Evolutionary conservation across 2,113 vertebrate genomes (phyloP), one percentile per base, ranked within the genome.

Genomic region (Excalfactoria chinensis): DNA sequence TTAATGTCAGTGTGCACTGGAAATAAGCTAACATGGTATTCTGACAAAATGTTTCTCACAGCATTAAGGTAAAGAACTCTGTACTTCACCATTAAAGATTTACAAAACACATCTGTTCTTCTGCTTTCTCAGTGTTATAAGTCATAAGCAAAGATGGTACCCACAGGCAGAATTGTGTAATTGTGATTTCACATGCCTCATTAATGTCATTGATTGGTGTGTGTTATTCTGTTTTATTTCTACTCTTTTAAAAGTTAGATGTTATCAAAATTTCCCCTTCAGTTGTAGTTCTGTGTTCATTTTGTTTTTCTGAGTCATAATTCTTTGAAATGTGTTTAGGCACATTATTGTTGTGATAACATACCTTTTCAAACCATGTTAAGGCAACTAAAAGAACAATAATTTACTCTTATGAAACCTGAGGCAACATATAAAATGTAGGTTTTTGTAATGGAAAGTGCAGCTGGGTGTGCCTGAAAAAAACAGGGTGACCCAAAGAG

Each of bases 171-270:
- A 89, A 15, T 41, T 26, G 13, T 78, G 7, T 72, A 86, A 75
- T 82, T 91, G 84, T 76, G 58, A 69, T 87, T 87, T 93, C 44
- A 7, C 44, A 55, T 62, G 55, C 55, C 78, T 92, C 44, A 70
- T 96, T 91, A 87, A 46, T 76, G 71, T 68, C n/a, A 74, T 11
- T 75, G 35, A 82, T 87, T 69, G 72, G 44, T 41, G 62, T 89
- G n/a, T 46, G 58, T 58, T 73, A 76, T 72, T 93, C 20, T 69
- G 13, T 55, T 82, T 62, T 79, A 49, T 84, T 90, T 91, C 9
- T 22, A 41, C 46, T 85, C 53, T 48, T 93, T 53, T 44, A 76
- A 60, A 93, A 82, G 13, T 62, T 49, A 19, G 30, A 43, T 32
- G 21, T 69, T 73, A 37, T 32, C 8, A 37, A 55, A 72, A 30